A percentile compares a stretch with the other conserved stretches of the same genome.
Conservation (phyloP, 1,140 invertebrate genomes). For the Plodia interpunctella region DNA sequence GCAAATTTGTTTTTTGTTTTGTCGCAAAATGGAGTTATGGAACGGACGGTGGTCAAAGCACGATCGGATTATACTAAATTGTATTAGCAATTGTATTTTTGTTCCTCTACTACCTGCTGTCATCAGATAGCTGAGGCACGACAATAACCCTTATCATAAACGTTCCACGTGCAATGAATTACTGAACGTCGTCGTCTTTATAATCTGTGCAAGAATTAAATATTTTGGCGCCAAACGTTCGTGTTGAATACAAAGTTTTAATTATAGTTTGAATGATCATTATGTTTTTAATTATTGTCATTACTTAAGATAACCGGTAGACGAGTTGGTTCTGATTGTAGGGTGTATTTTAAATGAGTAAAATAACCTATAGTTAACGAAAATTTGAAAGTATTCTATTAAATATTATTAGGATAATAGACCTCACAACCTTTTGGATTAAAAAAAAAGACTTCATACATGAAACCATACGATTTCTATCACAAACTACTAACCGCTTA, state of each 20-base stretch:
- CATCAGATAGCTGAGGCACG: slow-evolving; percentile 1
- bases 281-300: no score
- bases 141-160: slow-evolving; percentile 1
- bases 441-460: no score
- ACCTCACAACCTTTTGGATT: no score
- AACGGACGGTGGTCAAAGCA: slow-evolving; percentile 18
- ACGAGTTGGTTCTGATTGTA: no score
- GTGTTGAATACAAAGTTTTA: not conserved
- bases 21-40: slow-evolving; percentile 43
- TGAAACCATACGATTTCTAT: no score
- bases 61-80: slow-evolving; percentile 24
- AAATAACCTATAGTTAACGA: no score
- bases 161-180: not conserved
- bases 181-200: slow-evolving; percentile 2
- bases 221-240: not conserved
- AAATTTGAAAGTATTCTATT: no score
- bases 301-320: no score
- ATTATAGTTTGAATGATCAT: no score
- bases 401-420: no score
- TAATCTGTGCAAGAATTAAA: slow-evolving; percentile 2
- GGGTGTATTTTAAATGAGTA: no score
- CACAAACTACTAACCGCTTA: no score
- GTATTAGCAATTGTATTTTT: slow-evolving; percentile 17
- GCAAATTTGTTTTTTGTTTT: slow-evolving; percentile 48
- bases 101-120: not conserved